Base-by-base conservation (phyloP, 2,888 invertebrate species). In the Philhelius pedissequus region DNA sequence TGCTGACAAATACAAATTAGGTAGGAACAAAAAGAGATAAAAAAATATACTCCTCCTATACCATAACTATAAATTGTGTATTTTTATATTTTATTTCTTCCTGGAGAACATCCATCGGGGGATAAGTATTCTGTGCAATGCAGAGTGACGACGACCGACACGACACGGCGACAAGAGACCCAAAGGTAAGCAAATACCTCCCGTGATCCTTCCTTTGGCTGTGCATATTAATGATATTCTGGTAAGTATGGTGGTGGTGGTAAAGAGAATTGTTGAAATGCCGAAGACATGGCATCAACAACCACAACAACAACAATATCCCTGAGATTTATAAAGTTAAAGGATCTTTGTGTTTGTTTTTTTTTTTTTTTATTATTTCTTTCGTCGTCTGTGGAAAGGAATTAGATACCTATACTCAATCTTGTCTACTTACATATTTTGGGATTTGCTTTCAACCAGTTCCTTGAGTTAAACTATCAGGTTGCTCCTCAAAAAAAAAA, bases 341-440 rank as follows among this genome's bases (percentile, higher is more conserved):
- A 64, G 32, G 48, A 48, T 48, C 2, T 5, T 5, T 6, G 6
- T 15, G 5, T 35, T 6, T 38, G 6, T 6, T 22, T 58, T 54
- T 32, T 54, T 54, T 18, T 32, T 54, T 18, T 35, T 20, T 22
- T 54, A 20, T 68, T 56, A 20, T 54, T 22, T 38, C 35, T 30
- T 9, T 25, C 27, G 9, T 1, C 32, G 20, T 52, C 27, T 43
- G 0, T 48, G 48, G 48, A 62, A 80, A 75, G 80, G 80, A 80
- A 71, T 71, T 50, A 74, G 64, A 64, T 74, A 74, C 62, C 62
- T 62, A 62, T 18, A 43, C 64, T 66, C 43, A 50, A 74, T 50
- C 71, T 69, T 76, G 40, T 62, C 75, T 76, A 76, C 70, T 70
- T 76, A 76, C 70, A 62, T 76, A 69, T 52, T 70, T 78, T 7